Percentiles rank a stretch among this genome's conserved stretches.
These are phyloP conservation scores for Odontocolon sp. DNA, from an alignment of 2,888 invertebrate genomes.

Conservation along the genomic window DNA sequence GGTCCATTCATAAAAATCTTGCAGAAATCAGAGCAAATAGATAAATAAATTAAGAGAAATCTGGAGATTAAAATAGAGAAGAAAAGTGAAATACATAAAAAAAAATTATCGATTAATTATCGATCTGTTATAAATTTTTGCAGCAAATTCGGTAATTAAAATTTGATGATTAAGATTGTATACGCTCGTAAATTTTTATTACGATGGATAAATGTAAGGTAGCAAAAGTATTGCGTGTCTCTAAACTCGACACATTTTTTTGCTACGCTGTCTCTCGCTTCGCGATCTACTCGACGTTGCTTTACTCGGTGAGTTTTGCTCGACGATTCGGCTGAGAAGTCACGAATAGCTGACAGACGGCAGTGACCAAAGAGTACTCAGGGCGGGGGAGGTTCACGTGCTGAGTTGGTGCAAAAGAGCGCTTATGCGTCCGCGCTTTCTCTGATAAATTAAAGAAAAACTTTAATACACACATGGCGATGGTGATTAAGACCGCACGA, in stretches of 20 bases:
- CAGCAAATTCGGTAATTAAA: constrained; percentile 21
- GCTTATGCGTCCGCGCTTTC: constrained; percentile 54
- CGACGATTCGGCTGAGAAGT: constrained; percentile 29
- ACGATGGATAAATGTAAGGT: neutral
- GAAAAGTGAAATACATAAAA: too few species aligned
- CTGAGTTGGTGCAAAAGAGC: constrained; percentile 1
- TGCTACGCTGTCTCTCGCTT: neutral
- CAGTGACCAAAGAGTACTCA: neutral
- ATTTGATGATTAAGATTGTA: neutral
- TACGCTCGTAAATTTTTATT: constrained; percentile 34
- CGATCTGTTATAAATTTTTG: neutral
- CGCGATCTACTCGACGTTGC: neutral
- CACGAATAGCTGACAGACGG: constrained; percentile 1
- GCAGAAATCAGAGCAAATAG: neutral
- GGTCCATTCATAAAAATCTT: neutral
- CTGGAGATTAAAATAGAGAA: neutral
- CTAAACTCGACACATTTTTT: neutral
- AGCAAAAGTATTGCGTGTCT: constrained; percentile 28
- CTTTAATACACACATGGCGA: constrained; percentile 34
- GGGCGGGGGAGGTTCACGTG: constrained; percentile 25
- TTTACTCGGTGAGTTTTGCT: constrained; percentile 5
- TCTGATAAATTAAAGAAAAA: constrained; percentile 62
- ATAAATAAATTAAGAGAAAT: neutral
- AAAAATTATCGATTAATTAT: constrained; percentile 3
- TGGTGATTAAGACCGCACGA: constrained; percentile 61